Evolutionary conservation across 2,113 vertebrate species (phyloP).

Genomic region (Malurus alboscapulatus): DNA sequence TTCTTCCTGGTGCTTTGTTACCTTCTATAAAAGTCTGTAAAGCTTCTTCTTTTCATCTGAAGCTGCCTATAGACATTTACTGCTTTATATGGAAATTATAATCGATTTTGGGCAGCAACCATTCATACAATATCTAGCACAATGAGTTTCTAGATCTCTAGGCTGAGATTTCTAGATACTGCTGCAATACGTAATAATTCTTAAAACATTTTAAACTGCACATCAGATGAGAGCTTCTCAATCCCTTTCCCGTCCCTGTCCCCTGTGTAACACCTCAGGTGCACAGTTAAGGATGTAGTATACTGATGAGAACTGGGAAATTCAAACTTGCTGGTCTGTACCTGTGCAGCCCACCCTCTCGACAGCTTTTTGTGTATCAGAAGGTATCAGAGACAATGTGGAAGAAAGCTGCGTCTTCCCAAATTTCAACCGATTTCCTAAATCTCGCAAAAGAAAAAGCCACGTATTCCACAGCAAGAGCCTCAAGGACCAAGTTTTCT

Average conservation of each 20-base stretch:
- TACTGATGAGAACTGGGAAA: background rate
- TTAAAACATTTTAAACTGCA: background rate
- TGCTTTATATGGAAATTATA: background rate
- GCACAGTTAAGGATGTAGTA: too few relatives aligned
- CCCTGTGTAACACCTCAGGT: background rate
- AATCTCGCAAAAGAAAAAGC: background rate
- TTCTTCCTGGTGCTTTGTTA: background rate
- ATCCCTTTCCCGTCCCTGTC: too few relatives aligned
- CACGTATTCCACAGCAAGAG: background rate
- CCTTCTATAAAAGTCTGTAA: background rate
- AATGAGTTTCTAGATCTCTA: background rate
- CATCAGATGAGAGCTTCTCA: background rate
- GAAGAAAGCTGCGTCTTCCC: background rate
- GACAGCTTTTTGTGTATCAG: background rate
- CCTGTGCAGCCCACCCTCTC: background rate
- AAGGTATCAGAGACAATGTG: accelerated
- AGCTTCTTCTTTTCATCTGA: background rate
- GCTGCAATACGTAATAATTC: background rate
- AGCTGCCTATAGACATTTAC: background rate
- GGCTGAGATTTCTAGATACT: background rate
- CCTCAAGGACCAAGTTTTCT: background rate
- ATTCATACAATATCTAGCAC: background rate
- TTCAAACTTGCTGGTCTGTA: background rate
- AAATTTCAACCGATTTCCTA: background rate
- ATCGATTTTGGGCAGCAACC: background rate